These are phyloP conservation scores for Scartelaos histophorus DNA, from an alignment of 2,113 vertebrate species.

Conservation along the genomic window DNA sequence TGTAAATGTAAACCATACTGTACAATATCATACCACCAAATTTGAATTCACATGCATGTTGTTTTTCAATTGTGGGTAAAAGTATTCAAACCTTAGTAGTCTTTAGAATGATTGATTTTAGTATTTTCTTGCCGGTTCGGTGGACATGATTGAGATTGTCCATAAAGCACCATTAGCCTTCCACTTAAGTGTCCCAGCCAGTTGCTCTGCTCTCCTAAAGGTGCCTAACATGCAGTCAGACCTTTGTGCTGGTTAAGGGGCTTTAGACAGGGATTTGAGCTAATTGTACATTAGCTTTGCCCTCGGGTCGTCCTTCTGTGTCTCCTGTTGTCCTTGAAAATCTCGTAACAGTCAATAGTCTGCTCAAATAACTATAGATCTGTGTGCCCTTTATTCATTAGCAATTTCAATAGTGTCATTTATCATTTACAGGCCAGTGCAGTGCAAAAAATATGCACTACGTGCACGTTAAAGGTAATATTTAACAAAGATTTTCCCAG, in stretches of 20 bases:
- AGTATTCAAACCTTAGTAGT: constrained; percentile 39
- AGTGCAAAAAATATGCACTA: constrained; percentile 7
- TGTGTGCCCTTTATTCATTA: constrained; percentile 34
- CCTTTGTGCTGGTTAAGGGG: constrained; percentile 59
- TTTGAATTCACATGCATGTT: too few relatives aligned
- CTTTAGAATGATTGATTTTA: constrained; percentile 61
- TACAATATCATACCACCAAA: too few relatives aligned
- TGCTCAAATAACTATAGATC: constrained; percentile 43
- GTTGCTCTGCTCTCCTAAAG: constrained; percentile 30
- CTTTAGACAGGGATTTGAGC: constrained; percentile 65
- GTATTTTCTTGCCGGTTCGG: constrained; percentile 58
- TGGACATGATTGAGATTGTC: constrained; percentile 60
- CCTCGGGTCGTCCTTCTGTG: constrained; percentile 47
- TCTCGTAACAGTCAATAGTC: constrained; percentile 56
- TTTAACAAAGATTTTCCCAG: constrained; percentile 10
- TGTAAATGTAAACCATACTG: too few relatives aligned
- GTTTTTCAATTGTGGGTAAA: constrained; percentile 14
- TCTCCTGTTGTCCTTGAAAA: constrained; percentile 66
- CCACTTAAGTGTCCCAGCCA: constrained; percentile 42
- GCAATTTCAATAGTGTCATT: constrained; percentile 13
- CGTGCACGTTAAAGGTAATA: constrained; percentile 13
- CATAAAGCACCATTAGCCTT: constrained; percentile 19
- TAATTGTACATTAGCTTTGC: constrained; percentile 41
- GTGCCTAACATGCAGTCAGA: constrained; percentile 38
- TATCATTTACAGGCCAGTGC: constrained; percentile 29